Percentiles rank a stretch among this genome's conserved stretches.
These are phyloP conservation scores for Lycaon pictus DNA, from an alignment of 2,113 vertebrate species.

Conservation along the genomic window DNA sequence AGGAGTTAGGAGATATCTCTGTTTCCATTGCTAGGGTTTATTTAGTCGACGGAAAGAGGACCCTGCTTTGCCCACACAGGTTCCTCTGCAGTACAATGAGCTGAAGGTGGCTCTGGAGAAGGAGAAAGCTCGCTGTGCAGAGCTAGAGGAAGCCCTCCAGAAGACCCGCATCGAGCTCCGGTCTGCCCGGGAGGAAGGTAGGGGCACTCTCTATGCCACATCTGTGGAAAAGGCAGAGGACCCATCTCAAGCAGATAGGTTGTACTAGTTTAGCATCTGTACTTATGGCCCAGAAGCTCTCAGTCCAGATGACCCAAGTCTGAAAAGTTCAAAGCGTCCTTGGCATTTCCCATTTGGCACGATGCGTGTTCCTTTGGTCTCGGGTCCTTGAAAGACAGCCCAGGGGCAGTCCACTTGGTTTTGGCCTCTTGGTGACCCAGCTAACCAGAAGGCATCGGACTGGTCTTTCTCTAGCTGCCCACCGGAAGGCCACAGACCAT, in stretches of 20 bases:
- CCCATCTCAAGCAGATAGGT: neutral
- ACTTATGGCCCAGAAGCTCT: neutral
- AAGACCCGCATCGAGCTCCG: slow-evolving; percentile 98
- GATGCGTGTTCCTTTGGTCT: neutral
- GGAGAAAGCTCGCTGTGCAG: slow-evolving; percentile 95
- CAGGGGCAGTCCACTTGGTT: neutral
- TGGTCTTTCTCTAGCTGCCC: slow-evolving; percentile 90
- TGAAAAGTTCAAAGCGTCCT: neutral
- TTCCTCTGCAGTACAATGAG: slow-evolving; percentile 98
- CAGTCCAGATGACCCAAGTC: neutral
- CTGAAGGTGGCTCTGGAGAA: slow-evolving; percentile 98
- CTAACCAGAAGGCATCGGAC: slow-evolving; percentile 46
- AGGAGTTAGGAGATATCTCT: slow-evolving; percentile 93
- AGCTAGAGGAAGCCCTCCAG: slow-evolving; percentile 97
- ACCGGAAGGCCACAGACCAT: slow-evolving; percentile 96
- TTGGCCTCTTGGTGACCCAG: neutral
- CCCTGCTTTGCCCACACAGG: slow-evolving; percentile 95
- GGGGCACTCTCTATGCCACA: neutral
- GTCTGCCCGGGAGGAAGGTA: slow-evolving; percentile 97
- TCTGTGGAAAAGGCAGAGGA: neutral
- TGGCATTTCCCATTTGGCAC: neutral
- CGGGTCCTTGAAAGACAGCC: neutral
- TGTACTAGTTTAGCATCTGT: neutral
- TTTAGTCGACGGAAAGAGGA: slow-evolving; percentile 99
- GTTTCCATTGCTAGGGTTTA: slow-evolving; percentile 95